Percentiles rank a stretch among this genome's conserved stretches.
Evolutionary conservation across 2,888 invertebrate genomes (phyloP).

Genomic region (Rotaria sp.): DNA sequence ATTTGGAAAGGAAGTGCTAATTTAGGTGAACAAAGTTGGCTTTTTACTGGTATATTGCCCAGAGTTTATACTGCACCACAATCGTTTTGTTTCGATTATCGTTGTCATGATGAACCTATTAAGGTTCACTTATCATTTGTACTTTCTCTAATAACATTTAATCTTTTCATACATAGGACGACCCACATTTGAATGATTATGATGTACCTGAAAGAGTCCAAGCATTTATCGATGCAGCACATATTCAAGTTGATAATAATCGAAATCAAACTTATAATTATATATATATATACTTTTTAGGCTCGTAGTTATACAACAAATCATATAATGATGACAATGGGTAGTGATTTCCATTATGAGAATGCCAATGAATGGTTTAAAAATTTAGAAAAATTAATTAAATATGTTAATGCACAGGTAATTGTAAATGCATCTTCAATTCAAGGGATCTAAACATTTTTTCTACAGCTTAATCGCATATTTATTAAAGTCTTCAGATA

Average conservation of each 20-base stretch:
- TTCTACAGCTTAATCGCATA: too few relatives aligned
- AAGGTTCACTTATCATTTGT: slow-evolving; percentile 59
- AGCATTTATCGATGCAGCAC: slow-evolving; percentile 44
- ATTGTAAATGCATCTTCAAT: slow-evolving; percentile 7
- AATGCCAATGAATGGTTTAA: slow-evolving; percentile 72
- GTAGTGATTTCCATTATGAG: slow-evolving; percentile 79
- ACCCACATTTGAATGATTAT: slow-evolving; percentile 69
- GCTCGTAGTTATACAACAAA: slow-evolving; percentile 60
- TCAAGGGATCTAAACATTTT: too few relatives aligned
- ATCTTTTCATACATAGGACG: slow-evolving; percentile 67
- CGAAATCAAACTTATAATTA: slow-evolving; percentile 53
- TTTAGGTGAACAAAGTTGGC: slow-evolving; percentile 53
- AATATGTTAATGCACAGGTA: slow-evolving; percentile 62
- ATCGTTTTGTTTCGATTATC: slow-evolving; percentile 84
- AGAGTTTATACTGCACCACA: slow-evolving; percentile 76
- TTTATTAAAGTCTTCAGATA: too few relatives aligned
- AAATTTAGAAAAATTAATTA: slow-evolving; percentile 77
- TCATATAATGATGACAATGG: slow-evolving; percentile 76
- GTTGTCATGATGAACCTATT: slow-evolving; percentile 72
- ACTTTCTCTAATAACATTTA: slow-evolving; percentile 72
- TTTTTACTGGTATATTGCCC: slow-evolving; percentile 70
- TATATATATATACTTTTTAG: not conserved
- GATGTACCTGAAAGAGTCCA: slow-evolving; percentile 70
- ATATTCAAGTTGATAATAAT: slow-evolving; percentile 55
- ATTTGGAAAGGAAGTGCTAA: slow-evolving; percentile 70